phyloP scores from a whole-genome alignment of 1,140 invertebrate genomes.

The Saxidomus purpurata region DNA sequence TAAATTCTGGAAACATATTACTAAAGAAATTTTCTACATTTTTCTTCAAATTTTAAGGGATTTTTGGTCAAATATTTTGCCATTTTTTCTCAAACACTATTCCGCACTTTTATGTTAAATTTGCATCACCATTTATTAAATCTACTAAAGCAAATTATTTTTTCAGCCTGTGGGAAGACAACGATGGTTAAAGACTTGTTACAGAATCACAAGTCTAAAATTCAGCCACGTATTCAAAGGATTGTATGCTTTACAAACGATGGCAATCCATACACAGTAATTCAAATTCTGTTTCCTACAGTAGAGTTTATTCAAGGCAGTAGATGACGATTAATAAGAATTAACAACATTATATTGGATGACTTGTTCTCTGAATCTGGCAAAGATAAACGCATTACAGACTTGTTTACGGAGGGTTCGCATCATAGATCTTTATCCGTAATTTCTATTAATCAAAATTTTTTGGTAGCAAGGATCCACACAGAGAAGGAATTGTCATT shows the following conservation, averaged over 20 bases:
- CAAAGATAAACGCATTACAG: conserved; percentile 53
- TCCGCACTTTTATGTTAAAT: too few relatives aligned
- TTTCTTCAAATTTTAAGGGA: too few relatives aligned
- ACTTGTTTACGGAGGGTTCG: too few relatives aligned
- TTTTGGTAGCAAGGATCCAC: conserved; percentile 40
- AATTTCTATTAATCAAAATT: conserved; percentile 55
- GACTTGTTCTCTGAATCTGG: neutral
- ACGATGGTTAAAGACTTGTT: conserved; percentile 31
- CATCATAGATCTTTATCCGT: too few relatives aligned
- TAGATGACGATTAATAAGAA: conserved; percentile 3
- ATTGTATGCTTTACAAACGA: conserved; percentile 65
- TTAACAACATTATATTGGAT: conserved; percentile 35
- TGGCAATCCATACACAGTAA: conserved; percentile 49
- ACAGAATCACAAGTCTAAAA: neutral
- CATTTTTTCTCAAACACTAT: too few relatives aligned
- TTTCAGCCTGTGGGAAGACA: conserved; percentile 46
- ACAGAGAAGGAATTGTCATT: conserved; percentile 35
- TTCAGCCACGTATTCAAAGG: conserved; percentile 5
- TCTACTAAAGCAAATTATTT: too few relatives aligned
- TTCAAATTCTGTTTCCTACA: conserved; percentile 24
- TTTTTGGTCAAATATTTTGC: too few relatives aligned
- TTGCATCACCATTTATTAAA: too few relatives aligned
- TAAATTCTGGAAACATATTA: neutral
- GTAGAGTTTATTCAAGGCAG: conserved; percentile 52
- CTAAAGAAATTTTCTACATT: too few relatives aligned